Evolutionary conservation across 37 sponge, comb jelly and placozoan genomes (phyloP), one percentile per base, ranked within the genome.

Genomic region (Chondrilla cf. caribensis): DNA sequence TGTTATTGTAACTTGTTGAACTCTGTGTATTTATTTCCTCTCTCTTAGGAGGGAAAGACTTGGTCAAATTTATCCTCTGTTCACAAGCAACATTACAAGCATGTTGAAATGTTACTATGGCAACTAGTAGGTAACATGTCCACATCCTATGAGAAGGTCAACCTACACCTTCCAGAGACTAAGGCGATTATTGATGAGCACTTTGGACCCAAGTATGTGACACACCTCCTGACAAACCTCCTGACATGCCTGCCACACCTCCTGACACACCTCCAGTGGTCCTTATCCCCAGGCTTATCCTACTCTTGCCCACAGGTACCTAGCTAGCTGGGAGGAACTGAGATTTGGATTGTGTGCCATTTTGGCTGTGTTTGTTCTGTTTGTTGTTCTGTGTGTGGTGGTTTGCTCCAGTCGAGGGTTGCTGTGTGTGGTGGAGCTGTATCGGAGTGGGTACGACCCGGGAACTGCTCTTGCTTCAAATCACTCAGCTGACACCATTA

Each of bases 401-500:
- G 81, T 75, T 21, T 60, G 82, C 85, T 60, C 84, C 5, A 70
- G 15, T 18, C 51, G 82, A 35, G 92, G 92, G 1, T 85, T 91
- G 3, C 29, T 66, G 54, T 70, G 81, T 68, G 47, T 91, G 47
- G 8, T 32, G 28, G 31, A 26, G 41, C 78, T 84, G 31, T 84
- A 91, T 36, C 44, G 39, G 26, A 57, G 84, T 64, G 82, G 87
- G 2, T 57, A 83, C 17, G 90, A 90, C 35, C 17, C 40, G 5
- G 76, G 54, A 21, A 40, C 71, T 0, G 65, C 81, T 33, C 6
- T 82, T 21, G 81, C 73, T n/a, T 82, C 76, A 36, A 83, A 86
- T 2, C 93, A 92, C 58, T 86, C 83, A 32, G 77, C 89, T 41
- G 87, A 82, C 0, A 60, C 80, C 36, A 59, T 81, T 32, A 79